Evolutionary conservation across 1,140 invertebrate genomes (phyloP).

Genomic region (Papilio dardanus): DNA sequence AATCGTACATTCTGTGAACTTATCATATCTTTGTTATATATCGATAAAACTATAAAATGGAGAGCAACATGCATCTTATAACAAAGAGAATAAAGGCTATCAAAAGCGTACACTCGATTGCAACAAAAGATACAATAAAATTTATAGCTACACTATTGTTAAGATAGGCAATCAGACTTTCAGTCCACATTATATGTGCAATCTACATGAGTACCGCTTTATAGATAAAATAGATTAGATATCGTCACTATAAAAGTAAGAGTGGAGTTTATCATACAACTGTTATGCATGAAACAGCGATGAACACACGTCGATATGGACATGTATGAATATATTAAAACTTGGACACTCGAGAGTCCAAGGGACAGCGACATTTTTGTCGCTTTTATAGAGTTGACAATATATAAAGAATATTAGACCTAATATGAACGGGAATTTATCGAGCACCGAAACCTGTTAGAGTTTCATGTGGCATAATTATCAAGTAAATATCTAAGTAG

Average conservation of each 20-base stretch:
- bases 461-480: too few relatives aligned
- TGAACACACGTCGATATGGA: not conserved
- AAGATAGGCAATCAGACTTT: not conserved
- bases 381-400: too few relatives aligned
- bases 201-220: slow-evolving; percentile 3
- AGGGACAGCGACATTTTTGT: too few relatives aligned
- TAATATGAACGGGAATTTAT: too few relatives aligned
- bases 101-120: not conserved
- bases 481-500: too few relatives aligned
- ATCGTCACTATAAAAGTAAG: not conserved
- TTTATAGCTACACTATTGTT: not conserved
- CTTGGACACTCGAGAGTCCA: too few relatives aligned
- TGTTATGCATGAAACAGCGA: not conserved
- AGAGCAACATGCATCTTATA: not conserved
- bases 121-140: not conserved
- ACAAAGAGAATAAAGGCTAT: not conserved
- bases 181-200: not conserved
- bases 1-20: not conserved
- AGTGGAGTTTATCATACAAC: not conserved
- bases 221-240: not conserved
- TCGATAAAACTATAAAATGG: not conserved
- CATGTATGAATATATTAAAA: not conserved
- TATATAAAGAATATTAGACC: too few relatives aligned
- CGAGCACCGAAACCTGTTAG: too few relatives aligned
- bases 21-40: not conserved